Percentiles rank a stretch among this genome's conserved stretches.
These are phyloP conservation scores for Branchellion lobata DNA, from an alignment of 2,888 invertebrate species.

Conservation along the genomic window DNA sequence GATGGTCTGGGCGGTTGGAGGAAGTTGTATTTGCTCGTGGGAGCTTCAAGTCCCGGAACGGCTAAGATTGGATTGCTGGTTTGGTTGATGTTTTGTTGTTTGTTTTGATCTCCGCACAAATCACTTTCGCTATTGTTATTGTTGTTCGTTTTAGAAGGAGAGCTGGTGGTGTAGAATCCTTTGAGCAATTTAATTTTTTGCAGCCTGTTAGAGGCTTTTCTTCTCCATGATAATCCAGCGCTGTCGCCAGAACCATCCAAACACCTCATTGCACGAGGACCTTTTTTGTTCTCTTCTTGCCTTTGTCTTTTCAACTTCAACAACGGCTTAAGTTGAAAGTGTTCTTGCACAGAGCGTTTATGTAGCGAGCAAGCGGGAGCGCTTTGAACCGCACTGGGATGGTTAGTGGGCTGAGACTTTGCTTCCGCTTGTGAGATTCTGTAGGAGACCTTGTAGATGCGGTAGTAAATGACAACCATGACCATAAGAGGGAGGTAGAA, in stretches of 20 bases:
- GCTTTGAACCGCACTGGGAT: background rate
- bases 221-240: background rate
- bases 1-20: background rate
- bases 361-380: background rate
- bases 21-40: background rate
- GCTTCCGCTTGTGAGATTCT: slow-evolving; percentile 58
- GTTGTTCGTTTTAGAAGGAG: too few species aligned
- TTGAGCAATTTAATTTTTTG: slow-evolving; percentile 32
- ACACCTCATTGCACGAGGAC: background rate
- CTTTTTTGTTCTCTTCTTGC: too few species aligned
- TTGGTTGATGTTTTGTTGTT: background rate
- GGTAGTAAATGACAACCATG: slow-evolving; percentile 95
- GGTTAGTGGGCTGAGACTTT: slow-evolving; percentile 54
- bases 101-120: background rate
- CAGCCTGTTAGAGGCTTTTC: slow-evolving; percentile 10
- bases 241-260: background rate
- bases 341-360: slow-evolving; percentile 5
- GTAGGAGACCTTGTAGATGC: slow-evolving; percentile 67
- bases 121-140: background rate
- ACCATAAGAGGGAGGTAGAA: slow-evolving; percentile 94
- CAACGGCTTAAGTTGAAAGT: background rate
- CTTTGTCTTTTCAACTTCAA: background rate
- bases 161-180: slow-evolving; percentile 24
- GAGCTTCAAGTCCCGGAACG: background rate
- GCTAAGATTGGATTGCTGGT: background rate